Evolutionary conservation across 2,113 vertebrate species (phyloP), one percentile per base, ranked within the genome.

Genomic region (Asarcornis scutulata): DNA sequence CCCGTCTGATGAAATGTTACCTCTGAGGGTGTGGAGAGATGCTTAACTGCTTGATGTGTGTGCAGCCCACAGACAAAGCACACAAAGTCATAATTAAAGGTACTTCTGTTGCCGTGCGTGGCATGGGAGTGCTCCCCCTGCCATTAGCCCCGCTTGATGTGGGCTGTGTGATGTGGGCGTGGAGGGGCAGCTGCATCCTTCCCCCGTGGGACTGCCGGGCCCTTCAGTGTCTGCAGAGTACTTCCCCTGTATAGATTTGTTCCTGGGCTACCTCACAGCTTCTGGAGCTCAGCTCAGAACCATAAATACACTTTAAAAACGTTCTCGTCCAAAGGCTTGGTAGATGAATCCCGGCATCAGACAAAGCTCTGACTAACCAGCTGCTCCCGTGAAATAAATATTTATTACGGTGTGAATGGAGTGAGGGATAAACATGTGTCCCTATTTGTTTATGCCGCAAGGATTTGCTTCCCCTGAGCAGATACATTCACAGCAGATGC

Each of bases 381-480:
- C 83, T 96, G 93, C 88, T 93, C 66, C 4, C 64, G 88, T 71
- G 91, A 86, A 91, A 94, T 91, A 92, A 93, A 91, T 91, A 94
- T 94, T 96, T 94, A 76, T 71, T 3, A 3, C 50, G 68, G n/a
- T 80, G 76, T 81, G 91, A 90, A 83, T 44, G 44, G 88, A 91
- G 87, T 58, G 71, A 85, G 46, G 86, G 55, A 73, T 79, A 93
- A 97, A 97, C 92, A 89, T 74, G 85, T 63, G 67, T 83, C 84
- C 83, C n/a, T 80, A 48, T 72, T 92, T 83, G 91, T 91, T 93
- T 91, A 34, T 93, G 93, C 87, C 80, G 85, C 0, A 4, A 52
- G 87, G 87, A 66, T 95, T 92, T 77, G 87, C 79, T 60, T 69
- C 27, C 14, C 87, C 31, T 8, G 9, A 89, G 89, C 87, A 95